Conservation (phyloP, 2,888 invertebrate species). For the Aphrophora alni region DNA sequence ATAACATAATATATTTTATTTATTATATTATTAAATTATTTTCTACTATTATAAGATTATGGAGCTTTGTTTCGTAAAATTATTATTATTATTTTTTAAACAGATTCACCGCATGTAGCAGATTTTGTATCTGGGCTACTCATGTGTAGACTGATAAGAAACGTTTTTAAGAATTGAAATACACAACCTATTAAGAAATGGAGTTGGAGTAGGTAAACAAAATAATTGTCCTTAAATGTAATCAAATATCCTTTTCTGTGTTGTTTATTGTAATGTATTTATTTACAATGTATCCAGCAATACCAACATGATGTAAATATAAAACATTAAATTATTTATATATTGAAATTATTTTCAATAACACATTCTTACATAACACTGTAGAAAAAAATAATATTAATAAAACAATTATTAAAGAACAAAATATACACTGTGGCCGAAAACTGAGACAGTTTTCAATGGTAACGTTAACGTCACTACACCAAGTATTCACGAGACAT, state of each 20-base stretch:
- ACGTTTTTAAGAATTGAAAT: too few species aligned
- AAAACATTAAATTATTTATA: background rate
- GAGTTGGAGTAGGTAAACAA: too few species aligned
- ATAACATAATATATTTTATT: too few species aligned
- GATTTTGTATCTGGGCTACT: too few species aligned
- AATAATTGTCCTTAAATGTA: too few species aligned
- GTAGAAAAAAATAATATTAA: background rate
- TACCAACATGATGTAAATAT: background rate
- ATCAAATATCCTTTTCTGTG: background rate
- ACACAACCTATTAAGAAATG: too few species aligned
- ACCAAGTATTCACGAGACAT: background rate
- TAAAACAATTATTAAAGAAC: background rate
- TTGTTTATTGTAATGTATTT: background rate
- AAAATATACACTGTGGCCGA: background rate
- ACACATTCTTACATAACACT: background rate
- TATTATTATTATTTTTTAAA: too few species aligned
- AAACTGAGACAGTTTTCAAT: background rate
- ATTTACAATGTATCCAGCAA: background rate
- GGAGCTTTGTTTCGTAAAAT: too few species aligned
- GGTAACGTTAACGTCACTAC: background rate
- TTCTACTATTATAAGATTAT: too few species aligned
- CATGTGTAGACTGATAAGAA: too few species aligned
- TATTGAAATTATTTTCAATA: conserved; percentile 2
- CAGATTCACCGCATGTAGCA: too few species aligned
- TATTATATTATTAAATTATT: too few species aligned